Conservation (phyloP, 2,888 invertebrate genomes). For the Galerucella calmariensis region DNA sequence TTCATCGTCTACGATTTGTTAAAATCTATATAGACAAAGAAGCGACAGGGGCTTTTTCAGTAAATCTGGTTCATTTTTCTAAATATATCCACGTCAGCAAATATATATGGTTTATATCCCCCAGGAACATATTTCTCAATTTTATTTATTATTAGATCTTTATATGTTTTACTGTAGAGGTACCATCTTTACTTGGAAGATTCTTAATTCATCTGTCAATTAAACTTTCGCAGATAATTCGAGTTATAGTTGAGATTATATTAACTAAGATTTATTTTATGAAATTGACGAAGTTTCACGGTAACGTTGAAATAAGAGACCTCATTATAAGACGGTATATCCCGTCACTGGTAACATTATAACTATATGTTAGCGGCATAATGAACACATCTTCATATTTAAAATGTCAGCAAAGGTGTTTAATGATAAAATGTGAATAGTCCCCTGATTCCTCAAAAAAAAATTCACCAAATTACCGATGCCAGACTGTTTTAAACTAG, state of each 20-base stretch:
- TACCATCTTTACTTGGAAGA: too few species aligned
- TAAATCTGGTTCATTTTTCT: not conserved
- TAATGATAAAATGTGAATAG: not conserved
- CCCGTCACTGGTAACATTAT: constrained; percentile 2
- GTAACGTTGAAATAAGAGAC: constrained; percentile 4
- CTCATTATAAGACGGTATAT: constrained; percentile 5
- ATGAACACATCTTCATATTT: constrained; percentile 11
- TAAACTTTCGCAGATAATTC: not conserved
- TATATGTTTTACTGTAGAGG: not conserved
- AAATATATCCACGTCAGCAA: not conserved
- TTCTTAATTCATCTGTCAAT: not conserved
- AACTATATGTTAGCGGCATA: not conserved
- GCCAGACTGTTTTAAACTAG: too few species aligned
- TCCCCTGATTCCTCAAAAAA: not conserved
- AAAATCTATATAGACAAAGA: too few species aligned
- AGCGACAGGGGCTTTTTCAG: not conserved
- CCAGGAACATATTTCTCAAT: not conserved
- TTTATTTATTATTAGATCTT: not conserved
- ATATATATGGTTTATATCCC: not conserved
- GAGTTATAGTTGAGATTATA: not conserved
- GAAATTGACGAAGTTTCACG: constrained; percentile 5
- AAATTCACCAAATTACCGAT: not conserved
- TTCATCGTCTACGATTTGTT: too few species aligned
- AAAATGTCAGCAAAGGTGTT: not conserved
- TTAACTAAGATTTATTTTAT: not conserved